Conservation (phyloP, 2,888 invertebrate genomes). For the Tromatobia lineatoria region DNA sequence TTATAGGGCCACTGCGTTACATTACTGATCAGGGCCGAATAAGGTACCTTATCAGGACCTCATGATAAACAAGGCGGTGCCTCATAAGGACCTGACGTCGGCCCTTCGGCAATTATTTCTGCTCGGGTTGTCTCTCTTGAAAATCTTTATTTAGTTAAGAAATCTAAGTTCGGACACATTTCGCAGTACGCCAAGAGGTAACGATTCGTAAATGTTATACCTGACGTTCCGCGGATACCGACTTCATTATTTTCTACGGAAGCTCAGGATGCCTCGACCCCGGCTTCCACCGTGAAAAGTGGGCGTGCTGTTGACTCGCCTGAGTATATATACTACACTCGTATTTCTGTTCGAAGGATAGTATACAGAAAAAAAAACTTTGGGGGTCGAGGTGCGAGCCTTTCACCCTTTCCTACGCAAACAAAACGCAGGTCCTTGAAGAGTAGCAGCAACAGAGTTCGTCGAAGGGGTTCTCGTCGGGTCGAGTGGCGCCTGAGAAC, state of each 20-base stretch:
- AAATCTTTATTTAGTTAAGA: constrained; percentile 8
- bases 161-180: neutral
- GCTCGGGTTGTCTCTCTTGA: neutral
- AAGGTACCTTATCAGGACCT: too few relatives aligned
- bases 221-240: neutral
- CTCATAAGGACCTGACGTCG: too few relatives aligned
- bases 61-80: too few relatives aligned
- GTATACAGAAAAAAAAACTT: constrained; percentile 17
- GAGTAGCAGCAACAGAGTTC: constrained; percentile 22
- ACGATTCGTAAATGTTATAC: constrained; percentile 9
- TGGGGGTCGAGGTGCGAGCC: constrained; percentile 21
- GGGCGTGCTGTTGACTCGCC: constrained; percentile 35
- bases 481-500: constrained; percentile 70
- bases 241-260: constrained; percentile 21
- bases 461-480: constrained; percentile 30
- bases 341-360: constrained; percentile 12
- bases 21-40: too few relatives aligned
- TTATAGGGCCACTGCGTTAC: too few relatives aligned
- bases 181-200: constrained; percentile 6
- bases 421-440: constrained; percentile 19
- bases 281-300: constrained; percentile 12
- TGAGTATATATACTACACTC: constrained; percentile 21
- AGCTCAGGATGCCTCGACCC: neutral
- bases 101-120: too few relatives aligned
- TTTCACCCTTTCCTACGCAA: constrained; percentile 45